These are phyloP conservation scores for Cordylochernes scorpioides DNA, from an alignment of 2,888 invertebrate genomes.

Conservation along the genomic window DNA sequence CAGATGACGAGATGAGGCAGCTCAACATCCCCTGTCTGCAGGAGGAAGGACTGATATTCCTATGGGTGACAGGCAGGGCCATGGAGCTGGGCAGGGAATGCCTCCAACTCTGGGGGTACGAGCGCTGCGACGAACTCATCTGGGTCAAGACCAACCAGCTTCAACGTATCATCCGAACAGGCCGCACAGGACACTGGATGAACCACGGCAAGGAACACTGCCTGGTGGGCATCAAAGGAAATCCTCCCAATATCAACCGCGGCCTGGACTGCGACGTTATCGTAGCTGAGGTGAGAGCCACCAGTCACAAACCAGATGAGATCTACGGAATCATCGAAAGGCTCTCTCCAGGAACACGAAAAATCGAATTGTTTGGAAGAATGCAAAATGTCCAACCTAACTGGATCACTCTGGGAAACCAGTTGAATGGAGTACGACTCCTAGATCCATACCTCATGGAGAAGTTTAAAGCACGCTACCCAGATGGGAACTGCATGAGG, in stretches of 20 bases:
- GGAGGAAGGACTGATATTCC: constrained; percentile 80
- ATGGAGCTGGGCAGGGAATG: constrained; percentile 92
- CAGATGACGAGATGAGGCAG: constrained; percentile 91
- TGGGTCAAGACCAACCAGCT: constrained; percentile 98
- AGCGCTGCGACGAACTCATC: constrained; percentile 81
- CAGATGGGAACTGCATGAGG: constrained; percentile 37
- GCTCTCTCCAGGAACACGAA: constrained; percentile 79
- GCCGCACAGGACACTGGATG: constrained; percentile 89
- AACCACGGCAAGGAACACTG: constrained; percentile 98
- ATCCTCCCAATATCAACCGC: constrained; percentile 60
- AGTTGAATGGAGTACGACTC: constrained; percentile 72
- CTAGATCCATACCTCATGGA: constrained; percentile 72
- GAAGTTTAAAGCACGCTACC: constrained; percentile 67
- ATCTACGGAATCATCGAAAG: constrained; percentile 93
- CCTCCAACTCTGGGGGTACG: constrained; percentile 83
- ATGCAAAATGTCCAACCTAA: constrained; percentile 95
- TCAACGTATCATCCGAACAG: constrained; percentile 83
- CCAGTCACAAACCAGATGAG: constrained; percentile 93
- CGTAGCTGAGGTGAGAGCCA: constrained; percentile 88
- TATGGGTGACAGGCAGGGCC: constrained; percentile 91
- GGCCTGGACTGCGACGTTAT: constrained; percentile 93
- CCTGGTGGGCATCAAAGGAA: constrained; percentile 83
- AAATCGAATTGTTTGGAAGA: constrained; percentile 84
- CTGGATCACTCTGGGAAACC: constrained; percentile 84
- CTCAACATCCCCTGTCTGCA: constrained; percentile 76